phyloP scores from a whole-genome alignment of 64 coral and sea anemone genomes.

The Anthopleura sola region DNA sequence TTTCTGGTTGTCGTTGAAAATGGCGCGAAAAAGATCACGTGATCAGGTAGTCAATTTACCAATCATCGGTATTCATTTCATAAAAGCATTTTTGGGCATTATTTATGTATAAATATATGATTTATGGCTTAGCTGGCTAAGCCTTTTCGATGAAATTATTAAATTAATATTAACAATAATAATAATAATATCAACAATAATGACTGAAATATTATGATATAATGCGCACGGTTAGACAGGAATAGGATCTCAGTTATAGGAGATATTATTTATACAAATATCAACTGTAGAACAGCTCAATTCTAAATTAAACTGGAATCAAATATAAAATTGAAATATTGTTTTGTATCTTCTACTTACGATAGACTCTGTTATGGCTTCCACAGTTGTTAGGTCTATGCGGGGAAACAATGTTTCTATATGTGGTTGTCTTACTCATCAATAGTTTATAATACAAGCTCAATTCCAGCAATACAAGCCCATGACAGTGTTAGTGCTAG shows the following conservation, averaged over 20 bases:
- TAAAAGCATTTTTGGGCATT: background rate
- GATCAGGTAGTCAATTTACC: background rate
- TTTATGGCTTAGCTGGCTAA: constrained; percentile 4
- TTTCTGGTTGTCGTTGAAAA: background rate
- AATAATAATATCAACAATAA: background rate
- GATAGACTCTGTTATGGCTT: too few relatives aligned
- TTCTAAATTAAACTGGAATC: background rate
- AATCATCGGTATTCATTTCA: background rate
- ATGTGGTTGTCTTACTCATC: too few relatives aligned
- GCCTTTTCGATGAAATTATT: background rate
- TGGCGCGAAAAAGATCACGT: background rate
- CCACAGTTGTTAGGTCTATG: too few relatives aligned
- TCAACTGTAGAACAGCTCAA: background rate
- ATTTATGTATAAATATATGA: background rate
- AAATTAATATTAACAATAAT: background rate
- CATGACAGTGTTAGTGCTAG: too few relatives aligned
- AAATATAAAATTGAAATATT: background rate
- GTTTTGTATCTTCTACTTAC: too few relatives aligned
- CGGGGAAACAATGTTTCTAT: too few relatives aligned
- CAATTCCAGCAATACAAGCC: too few relatives aligned
- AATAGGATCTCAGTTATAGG: background rate
- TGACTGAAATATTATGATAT: background rate
- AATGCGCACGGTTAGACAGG: background rate
- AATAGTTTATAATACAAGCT: too few relatives aligned
- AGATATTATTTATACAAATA: too few relatives aligned